Percentiles rank a stretch among this genome's conserved stretches.
phyloP scores from a whole-genome alignment of 2,113 vertebrate species.

The Steatornis caripensis region DNA sequence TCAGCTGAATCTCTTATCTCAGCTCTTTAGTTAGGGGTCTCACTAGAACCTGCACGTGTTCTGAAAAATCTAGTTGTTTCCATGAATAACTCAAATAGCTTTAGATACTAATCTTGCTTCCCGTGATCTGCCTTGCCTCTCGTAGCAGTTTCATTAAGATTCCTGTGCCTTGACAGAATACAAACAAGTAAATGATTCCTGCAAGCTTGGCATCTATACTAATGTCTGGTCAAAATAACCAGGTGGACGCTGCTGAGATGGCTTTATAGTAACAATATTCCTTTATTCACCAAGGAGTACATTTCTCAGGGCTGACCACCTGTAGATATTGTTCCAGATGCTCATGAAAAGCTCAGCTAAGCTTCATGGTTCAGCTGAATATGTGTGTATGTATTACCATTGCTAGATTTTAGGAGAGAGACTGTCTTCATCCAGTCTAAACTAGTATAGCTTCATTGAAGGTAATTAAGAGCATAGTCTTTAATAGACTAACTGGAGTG shows the following conservation, averaged over 20 bases:
- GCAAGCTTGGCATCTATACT: neutral
- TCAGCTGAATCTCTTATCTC: neutral
- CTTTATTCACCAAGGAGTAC: neutral
- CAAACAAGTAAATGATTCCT: neutral
- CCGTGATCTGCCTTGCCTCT: neutral
- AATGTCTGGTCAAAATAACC: neutral
- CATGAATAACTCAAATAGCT: neutral
- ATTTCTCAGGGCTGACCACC: neutral
- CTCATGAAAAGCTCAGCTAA: neutral
- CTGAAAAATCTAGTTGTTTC: neutral
- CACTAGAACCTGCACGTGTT: neutral
- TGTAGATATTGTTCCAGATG: neutral
- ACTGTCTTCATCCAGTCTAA: neutral
- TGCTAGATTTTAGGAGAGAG: neutral
- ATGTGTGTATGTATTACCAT: neutral
- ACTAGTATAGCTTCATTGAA: neutral
- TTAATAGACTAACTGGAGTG: neutral
- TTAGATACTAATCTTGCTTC: neutral
- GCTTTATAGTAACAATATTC: neutral
- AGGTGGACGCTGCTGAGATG: neutral
- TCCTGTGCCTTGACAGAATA: neutral
- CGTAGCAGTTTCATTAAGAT: neutral
- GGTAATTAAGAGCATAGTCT: neutral
- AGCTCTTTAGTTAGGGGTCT: neutral
- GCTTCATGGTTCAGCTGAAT: neutral